These are phyloP conservation scores for Phenganax subtilis DNA, from an alignment of 92 coral and sea anemone genomes.

Conservation along the genomic window DNA sequence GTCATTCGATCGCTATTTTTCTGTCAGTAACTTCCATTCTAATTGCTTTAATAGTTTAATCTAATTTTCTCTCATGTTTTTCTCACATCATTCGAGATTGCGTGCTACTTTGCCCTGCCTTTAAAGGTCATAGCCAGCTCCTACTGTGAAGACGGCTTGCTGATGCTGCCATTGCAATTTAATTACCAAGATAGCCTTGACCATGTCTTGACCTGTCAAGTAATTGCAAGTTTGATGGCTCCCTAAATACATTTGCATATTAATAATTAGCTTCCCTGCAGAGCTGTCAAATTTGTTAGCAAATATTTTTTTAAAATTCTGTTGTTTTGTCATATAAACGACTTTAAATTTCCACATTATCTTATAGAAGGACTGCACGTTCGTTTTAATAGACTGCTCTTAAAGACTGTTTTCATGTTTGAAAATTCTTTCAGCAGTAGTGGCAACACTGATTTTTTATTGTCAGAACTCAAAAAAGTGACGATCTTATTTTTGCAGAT, in stretches of 20 bases:
- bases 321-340: neutral
- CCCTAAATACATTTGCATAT: neutral
- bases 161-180: neutral
- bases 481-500: slow-evolving; percentile 51
- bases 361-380: neutral
- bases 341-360: neutral
- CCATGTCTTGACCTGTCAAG: slow-evolving; percentile 12
- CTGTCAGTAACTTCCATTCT: neutral
- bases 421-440: too few species aligned
- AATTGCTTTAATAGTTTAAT: slow-evolving; percentile 32
- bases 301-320: neutral
- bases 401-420: too few species aligned
- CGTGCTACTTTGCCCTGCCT: neutral
- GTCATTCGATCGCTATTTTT: neutral
- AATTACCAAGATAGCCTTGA: slow-evolving; percentile 2
- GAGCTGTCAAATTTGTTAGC: neutral
- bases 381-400: too few species aligned
- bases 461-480: neutral
- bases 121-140: neutral
- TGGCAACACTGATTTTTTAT: too few species aligned
- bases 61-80: slow-evolving; percentile 14
- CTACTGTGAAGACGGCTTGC: neutral
- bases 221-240: slow-evolving; percentile 7
- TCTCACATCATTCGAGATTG: neutral
- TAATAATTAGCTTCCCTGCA: neutral